Percentiles rank a stretch among this genome's conserved stretches.
These are phyloP conservation scores for Mamestra configurata DNA, from an alignment of 1,140 invertebrate species.

Conservation along the genomic window DNA sequence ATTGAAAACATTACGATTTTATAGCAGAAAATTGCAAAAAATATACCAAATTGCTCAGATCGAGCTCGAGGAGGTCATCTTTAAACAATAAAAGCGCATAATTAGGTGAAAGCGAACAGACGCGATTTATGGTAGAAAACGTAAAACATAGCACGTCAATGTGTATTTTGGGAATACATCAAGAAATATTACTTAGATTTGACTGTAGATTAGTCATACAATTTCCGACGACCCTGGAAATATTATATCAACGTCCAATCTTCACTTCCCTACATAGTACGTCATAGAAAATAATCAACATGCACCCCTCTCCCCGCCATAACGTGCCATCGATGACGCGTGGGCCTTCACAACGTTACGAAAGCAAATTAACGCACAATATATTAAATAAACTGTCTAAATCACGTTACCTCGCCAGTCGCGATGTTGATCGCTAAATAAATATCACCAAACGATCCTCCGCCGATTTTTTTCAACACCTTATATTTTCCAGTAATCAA, in stretches of 20 bases:
- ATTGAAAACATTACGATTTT: not conserved
- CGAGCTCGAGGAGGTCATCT: not conserved
- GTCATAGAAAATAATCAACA: constrained; percentile 59
- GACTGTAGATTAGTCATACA: constrained; percentile 48
- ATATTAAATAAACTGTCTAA: constrained; percentile 16
- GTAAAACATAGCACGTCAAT: not conserved
- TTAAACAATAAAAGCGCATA: constrained; percentile 2
- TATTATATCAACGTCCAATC: constrained; percentile 43
- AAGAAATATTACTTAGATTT: not conserved
- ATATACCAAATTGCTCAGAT: not conserved
- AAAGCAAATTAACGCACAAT: constrained; percentile 30
- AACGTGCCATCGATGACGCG: constrained; percentile 53
- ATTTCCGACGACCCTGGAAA: constrained; percentile 53
- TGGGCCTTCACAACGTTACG: constrained; percentile 47
- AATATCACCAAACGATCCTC: constrained; percentile 99
- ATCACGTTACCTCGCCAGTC: constrained; percentile 95
- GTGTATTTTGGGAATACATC: not conserved
- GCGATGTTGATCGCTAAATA: constrained; percentile 98
- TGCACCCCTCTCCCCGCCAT: constrained; percentile 51
- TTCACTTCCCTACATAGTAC: constrained; percentile 52
- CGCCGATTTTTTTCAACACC: constrained; percentile 98
- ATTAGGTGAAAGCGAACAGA: constrained; percentile 35
- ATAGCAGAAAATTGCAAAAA: not conserved
- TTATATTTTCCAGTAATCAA: constrained; percentile 96
- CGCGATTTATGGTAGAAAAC: constrained; percentile 19